phyloP scores from a whole-genome alignment of 2,797 vertebrate species.

The Chelmon rostratus region DNA sequence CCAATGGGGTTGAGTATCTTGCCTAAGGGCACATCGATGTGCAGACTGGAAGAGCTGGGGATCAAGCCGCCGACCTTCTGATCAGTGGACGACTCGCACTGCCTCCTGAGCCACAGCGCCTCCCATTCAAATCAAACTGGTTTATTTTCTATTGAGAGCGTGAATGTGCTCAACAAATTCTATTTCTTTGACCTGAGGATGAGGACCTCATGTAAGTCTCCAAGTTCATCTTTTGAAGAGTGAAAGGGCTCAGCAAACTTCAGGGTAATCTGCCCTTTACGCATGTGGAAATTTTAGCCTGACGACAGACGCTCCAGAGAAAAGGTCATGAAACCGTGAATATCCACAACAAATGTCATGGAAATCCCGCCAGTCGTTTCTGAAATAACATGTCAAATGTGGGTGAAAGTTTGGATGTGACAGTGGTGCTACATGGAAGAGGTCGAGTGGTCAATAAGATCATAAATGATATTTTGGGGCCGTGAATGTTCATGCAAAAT shows the following conservation, averaged over 20 bases:
- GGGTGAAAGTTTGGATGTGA: neutral
- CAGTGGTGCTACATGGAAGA: neutral
- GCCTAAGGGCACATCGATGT: too few species aligned
- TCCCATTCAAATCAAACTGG: constrained; percentile 11
- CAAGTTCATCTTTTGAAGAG: constrained; percentile 10
- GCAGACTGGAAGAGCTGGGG: too few species aligned
- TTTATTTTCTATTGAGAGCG: constrained; percentile 9
- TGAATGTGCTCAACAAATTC: constrained; percentile 1
- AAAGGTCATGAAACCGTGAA: constrained; percentile 10
- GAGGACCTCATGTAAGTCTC: neutral
- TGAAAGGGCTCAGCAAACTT: neutral
- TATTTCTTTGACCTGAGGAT: constrained; percentile 23
- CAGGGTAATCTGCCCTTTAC: neutral
- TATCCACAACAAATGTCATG: constrained; percentile 9
- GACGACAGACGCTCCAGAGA: neutral
- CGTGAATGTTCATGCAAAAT: neutral
- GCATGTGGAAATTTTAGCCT: neutral
- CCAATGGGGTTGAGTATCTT: too few species aligned
- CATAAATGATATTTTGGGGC: neutral
- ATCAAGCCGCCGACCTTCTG: too few species aligned
- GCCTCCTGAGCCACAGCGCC: too few species aligned
- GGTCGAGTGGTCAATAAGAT: neutral
- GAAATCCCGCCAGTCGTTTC: neutral
- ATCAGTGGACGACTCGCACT: too few species aligned
- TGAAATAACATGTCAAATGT: neutral